phyloP scores from a whole-genome alignment of 2,113 vertebrate genomes.

The Heterotis niloticus region DNA sequence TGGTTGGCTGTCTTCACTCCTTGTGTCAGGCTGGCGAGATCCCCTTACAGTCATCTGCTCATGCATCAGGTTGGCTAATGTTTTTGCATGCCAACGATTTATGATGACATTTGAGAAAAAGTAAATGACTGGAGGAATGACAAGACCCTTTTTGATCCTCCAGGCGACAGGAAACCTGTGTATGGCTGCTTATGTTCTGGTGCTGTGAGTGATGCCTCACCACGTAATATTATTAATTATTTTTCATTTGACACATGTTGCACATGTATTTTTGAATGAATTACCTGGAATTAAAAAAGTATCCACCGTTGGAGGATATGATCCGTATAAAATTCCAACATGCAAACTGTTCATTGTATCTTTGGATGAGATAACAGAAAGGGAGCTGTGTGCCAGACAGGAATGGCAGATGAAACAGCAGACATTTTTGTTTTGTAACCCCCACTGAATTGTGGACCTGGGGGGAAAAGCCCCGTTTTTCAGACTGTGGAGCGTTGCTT shows the following conservation, averaged over 20 bases:
- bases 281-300: background rate
- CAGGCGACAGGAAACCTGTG: background rate
- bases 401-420: background rate
- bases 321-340: background rate
- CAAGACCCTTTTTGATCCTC: background rate
- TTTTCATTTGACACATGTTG: background rate
- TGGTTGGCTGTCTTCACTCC: background rate
- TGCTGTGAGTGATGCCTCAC: background rate
- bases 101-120: background rate
- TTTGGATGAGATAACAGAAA: slow-evolving; percentile 7
- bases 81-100: background rate
- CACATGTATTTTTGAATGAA: background rate
- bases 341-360: slow-evolving; percentile 2
- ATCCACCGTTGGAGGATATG: background rate
- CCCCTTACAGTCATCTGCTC: background rate
- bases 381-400: background rate
- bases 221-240: slow-evolving; percentile 1
- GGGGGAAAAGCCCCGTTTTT: background rate
- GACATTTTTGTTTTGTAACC: background rate
- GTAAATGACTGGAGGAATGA: background rate
- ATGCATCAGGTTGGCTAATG: background rate
- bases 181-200: background rate
- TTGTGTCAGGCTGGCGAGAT: background rate
- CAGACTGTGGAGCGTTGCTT: background rate
- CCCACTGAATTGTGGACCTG: background rate